These are phyloP conservation scores for Notechis scutatus DNA, from an alignment of 2,113 vertebrate genomes.

Conservation along the genomic window DNA sequence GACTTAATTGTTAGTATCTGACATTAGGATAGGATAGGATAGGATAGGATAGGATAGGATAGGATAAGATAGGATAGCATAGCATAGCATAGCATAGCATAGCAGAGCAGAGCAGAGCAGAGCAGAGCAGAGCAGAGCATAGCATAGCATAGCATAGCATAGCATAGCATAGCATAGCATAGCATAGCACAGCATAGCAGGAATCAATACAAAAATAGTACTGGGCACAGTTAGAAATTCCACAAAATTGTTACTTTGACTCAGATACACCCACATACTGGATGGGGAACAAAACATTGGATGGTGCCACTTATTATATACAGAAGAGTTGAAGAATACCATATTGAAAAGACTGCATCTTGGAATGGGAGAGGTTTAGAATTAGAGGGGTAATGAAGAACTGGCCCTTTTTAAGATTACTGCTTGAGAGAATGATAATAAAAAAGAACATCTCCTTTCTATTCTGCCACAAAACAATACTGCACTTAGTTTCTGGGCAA, in stretches of 20 bases:
- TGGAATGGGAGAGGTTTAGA: not conserved
- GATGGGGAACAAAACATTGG: not conserved
- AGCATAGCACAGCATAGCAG: not conserved
- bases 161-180: no score
- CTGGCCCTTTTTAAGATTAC: not conserved
- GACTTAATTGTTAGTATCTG: not conserved
- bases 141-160: not conserved
- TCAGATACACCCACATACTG: not conserved
- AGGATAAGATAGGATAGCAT: no score
- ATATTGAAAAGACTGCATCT: not conserved
- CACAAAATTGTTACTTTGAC: not conserved
- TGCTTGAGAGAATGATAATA: not conserved
- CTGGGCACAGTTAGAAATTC: not conserved
- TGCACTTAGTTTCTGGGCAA: not conserved
- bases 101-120: no score
- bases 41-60: not conserved
- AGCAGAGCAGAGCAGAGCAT: no score
- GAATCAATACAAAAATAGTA: not conserved
- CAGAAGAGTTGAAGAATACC: not conserved
- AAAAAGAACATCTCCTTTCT: not conserved
- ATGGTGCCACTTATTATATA: not conserved
- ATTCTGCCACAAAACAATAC: not conserved
- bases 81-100: not conserved
- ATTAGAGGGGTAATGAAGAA: not conserved
- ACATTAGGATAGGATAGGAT: not conserved